Base-by-base conservation (phyloP, 2,113 vertebrate genomes). In the Odontesthes bonariensis region DNA sequence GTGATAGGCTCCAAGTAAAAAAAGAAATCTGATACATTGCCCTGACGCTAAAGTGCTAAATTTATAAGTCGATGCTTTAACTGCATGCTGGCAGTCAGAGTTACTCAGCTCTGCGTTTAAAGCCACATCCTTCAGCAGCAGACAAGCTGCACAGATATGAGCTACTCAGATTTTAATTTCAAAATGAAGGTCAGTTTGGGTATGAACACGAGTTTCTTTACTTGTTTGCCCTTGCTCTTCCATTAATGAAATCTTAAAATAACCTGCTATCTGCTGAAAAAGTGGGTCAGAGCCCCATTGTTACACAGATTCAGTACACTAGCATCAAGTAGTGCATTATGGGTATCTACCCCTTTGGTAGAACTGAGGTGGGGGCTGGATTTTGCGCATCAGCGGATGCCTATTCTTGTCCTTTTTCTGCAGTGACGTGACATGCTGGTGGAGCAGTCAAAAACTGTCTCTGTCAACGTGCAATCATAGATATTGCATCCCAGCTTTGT, bases 171-270 rank as follows among this genome's bases (percentile, higher is more conserved):
- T 65, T 44, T 16, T 10, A 51, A 69, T 65, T 10, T 22, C 20
- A 60, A 49, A 73, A 19, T 13, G 42, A 77, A 59, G 32, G 6
- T 6, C 42, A 75, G 70, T 38, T 38, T 38, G 35, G 35, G 10
- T 38, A 6, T 38, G 2, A 38, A 38, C 35, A 8, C 5, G 10
- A 38, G 5, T 47, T 70, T 64, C 75, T 49, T 74, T 73, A 84
- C 76, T 64, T 6, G 1, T 77, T 62, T 68, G 47, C 71, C 88
- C 79, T 82, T 61, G 69, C 79, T 85, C 54, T 83, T 49, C 63
- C 6, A 4, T 44, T 87, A 85, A 86, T 89, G 78, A 79, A 83
- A 74, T 83, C 89, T 79, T 77, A 90, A 91, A 93, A 93, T 92
- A 92, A 88, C 86, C 82, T 74, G 63, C 82, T 35, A 20, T 38